Conservation (phyloP, 2,113 vertebrate species). For the Sapajus apella region DNA sequence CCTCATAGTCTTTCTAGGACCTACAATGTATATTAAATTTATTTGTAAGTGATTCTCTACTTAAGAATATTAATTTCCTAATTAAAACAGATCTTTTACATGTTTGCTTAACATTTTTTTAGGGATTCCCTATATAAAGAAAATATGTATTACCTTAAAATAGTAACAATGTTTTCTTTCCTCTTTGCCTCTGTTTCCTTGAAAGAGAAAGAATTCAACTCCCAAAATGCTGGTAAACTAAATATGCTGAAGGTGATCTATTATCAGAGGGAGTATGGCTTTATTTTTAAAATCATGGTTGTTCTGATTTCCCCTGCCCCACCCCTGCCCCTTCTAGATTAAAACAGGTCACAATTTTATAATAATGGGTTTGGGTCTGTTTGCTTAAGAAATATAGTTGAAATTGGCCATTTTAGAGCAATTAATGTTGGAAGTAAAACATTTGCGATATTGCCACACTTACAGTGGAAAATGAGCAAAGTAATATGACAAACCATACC, state of each 20-base stretch:
- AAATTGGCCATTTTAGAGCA: background rate
- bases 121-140: background rate
- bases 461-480: background rate
- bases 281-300: background rate
- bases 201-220: background rate
- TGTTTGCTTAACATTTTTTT: background rate
- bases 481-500: background rate
- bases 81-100: background rate
- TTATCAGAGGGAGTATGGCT: background rate
- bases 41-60: background rate
- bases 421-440: constrained; percentile 10
- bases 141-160: background rate
- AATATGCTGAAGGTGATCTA: background rate
- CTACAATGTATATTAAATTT: background rate
- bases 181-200: no score
- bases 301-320: background rate
- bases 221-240: background rate
- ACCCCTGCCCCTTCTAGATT: background rate
- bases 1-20: background rate
- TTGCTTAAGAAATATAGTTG: background rate
- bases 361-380: background rate
- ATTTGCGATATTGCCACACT: background rate
- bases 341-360: background rate
- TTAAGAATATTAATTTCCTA: background rate
- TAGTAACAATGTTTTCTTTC: background rate